Conservation (phyloP, 2,113 vertebrate genomes). For the Bubalus kerabau region DNA sequence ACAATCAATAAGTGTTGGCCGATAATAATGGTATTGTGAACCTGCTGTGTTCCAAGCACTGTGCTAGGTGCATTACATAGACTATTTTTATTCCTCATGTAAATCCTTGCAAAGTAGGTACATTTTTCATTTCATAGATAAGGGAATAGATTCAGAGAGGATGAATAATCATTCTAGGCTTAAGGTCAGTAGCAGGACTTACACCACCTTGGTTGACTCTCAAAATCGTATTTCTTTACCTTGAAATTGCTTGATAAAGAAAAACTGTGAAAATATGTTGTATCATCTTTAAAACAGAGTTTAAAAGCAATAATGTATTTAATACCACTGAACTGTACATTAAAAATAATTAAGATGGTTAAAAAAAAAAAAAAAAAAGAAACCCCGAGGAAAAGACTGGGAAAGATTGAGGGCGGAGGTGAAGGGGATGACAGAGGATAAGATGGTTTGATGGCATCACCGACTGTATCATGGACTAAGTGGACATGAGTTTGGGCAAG, state of each 20-base stretch:
- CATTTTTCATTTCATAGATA: neutral
- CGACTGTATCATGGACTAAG: no score
- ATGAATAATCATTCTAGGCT: neutral
- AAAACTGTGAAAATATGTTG: neutral
- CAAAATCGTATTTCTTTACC: neutral
- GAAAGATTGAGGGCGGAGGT: neutral
- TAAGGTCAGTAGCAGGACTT: neutral
- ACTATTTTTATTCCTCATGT: neutral
- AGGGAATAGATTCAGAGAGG: neutral
- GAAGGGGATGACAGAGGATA: neutral
- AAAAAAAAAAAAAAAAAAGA: neutral
- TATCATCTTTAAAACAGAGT: neutral
- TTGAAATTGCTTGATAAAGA: constrained; percentile 7
- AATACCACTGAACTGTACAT: no score
- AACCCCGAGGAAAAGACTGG: neutral
- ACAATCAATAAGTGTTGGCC: neutral
- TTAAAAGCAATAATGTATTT: neutral
- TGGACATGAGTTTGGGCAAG: neutral
- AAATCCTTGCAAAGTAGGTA: neutral
- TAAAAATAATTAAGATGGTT: neutral
- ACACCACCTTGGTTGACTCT: neutral
- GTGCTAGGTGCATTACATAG: neutral
- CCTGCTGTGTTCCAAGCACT: neutral
- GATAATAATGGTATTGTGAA: neutral
- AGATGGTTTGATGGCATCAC: neutral